phyloP scores from a whole-genome alignment of 2,888 invertebrate genomes.

The Adelphocoris suturalis region DNA sequence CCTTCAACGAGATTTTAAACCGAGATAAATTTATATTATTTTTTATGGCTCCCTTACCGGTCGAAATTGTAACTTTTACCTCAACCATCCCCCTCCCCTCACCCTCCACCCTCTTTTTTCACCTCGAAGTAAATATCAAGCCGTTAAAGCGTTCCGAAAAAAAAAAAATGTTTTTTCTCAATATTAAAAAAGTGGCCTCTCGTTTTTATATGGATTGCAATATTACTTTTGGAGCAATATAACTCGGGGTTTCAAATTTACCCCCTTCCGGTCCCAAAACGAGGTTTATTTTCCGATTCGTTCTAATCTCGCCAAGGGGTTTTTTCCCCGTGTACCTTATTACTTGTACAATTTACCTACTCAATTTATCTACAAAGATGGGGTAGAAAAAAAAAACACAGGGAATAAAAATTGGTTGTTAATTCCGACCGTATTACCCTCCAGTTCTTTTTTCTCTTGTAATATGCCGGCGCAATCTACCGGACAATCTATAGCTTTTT shows the following conservation, averaged over 20 bases:
- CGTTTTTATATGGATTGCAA: slow-evolving; percentile 68
- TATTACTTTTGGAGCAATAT: slow-evolving; percentile 46
- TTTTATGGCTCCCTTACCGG: slow-evolving; percentile 30
- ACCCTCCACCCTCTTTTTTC: not conserved
- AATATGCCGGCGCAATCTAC: slow-evolving; percentile 53
- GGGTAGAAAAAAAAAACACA: not conserved
- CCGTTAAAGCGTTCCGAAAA: slow-evolving; percentile 50
- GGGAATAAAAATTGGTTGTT: slow-evolving; percentile 37
- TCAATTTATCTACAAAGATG: slow-evolving; percentile 40
- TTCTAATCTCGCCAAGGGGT: slow-evolving; percentile 13
- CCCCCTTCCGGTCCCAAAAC: not conserved
- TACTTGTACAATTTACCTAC: slow-evolving; percentile 59
- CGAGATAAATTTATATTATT: slow-evolving; percentile 68
- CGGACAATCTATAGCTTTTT: slow-evolving; percentile 59
- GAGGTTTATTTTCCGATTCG: slow-evolving; percentile 62
- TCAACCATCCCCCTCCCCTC: not conserved
- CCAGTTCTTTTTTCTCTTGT: not conserved
- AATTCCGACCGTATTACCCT: slow-evolving; percentile 27
- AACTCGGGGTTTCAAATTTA: slow-evolving; percentile 28
- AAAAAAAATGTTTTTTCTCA: slow-evolving; percentile 45
- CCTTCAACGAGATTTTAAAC: slow-evolving; percentile 52
- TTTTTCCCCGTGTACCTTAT: slow-evolving; percentile 26
- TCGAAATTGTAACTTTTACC: slow-evolving; percentile 43
- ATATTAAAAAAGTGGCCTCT: slow-evolving; percentile 64
- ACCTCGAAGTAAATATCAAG: not conserved